A percentile compares a stretch with the other conserved stretches of the same genome.
Evolutionary conservation across 1,140 invertebrate species (phyloP).

Genomic region (Andrena cerasifolii): DNA sequence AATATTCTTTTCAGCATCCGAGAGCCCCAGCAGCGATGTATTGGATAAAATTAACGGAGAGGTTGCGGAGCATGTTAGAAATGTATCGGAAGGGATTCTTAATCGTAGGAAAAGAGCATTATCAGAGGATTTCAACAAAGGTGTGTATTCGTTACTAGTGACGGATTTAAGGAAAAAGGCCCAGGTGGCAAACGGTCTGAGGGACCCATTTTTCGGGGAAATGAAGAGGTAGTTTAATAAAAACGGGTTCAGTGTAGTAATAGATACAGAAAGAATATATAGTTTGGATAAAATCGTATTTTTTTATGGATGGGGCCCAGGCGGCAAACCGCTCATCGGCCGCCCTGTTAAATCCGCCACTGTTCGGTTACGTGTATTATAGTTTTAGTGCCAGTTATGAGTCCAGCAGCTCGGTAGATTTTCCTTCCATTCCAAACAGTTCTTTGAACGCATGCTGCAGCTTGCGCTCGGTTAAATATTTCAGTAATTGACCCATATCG

Average conservation of each 20-base stretch:
- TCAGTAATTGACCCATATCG: slow-evolving; percentile 89
- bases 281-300: too few species aligned
- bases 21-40: slow-evolving; percentile 36
- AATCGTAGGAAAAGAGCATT: slow-evolving; percentile 40
- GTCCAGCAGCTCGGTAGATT: slow-evolving; percentile 45
- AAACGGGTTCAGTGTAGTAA: too few species aligned
- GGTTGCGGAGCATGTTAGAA: slow-evolving; percentile 56
- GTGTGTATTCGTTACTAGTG: slow-evolving; percentile 18
- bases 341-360: too few species aligned
- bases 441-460: slow-evolving; percentile 88
- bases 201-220: too few species aligned
- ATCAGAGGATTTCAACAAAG: neutral
- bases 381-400: slow-evolving; percentile 7
- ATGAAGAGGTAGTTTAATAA: too few species aligned
- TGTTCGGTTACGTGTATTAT: too few species aligned
- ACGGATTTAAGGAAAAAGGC: too few species aligned
- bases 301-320: too few species aligned
- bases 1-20: slow-evolving; percentile 38
- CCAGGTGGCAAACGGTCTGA: too few species aligned
- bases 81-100: slow-evolving; percentile 34
- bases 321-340: too few species aligned
- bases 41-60: slow-evolving; percentile 39
- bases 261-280: neutral
- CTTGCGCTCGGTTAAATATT: slow-evolving; percentile 86
- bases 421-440: slow-evolving; percentile 88